Evolutionary conservation across 2,113 vertebrate genomes (phyloP), one percentile per base, ranked within the genome.

Genomic region (Petroica traversi): DNA sequence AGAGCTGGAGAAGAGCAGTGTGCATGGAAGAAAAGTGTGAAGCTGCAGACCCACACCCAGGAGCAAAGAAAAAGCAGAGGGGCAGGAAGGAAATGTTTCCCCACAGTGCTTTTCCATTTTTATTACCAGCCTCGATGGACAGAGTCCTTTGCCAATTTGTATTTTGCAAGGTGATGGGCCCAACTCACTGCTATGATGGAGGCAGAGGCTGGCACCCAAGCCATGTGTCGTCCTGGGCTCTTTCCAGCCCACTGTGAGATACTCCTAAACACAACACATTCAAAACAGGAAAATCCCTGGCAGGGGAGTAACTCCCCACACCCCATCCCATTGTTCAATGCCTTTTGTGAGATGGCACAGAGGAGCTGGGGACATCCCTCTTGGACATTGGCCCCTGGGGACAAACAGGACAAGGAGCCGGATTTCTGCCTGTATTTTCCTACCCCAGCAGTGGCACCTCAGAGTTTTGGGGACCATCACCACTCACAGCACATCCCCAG

Each of bases 271-370:
- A 31, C 12, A 80, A 16, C 10, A 38, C 15, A 29, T 24, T 11
- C 69, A 38, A 84, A 58, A 34, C 0, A 7, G n/a, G 25, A 34
- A 88, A 55, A 75, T 16, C 28, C 22, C 26, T 77, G 22, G 23
- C 22, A 46, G 40, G 26, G 40, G 15, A 46, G 48, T 17, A 52
- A 57, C 5, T 2, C 14, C 11, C 1, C 24, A 6, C 0, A 0
- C 4, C 4, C 22, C 18, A 11, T 33, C 26, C n/a, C 45, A 64
- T 14, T 0, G 0, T 24, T 67, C 41, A 24, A 4, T 33, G 48
- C 16, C 33, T 49, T 26, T 14, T 9, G 13, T 0, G 7, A 57
- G 48, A 51, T 3, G 19, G 48, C 28, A n/a, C 58, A 41, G 33
- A 58, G 38, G 19, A 58, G 33, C 57, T 71, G 58, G 41, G 49